These are phyloP conservation scores for Dasyprocta punctata DNA, from an alignment of 2,113 vertebrate genomes.

Conservation along the genomic window DNA sequence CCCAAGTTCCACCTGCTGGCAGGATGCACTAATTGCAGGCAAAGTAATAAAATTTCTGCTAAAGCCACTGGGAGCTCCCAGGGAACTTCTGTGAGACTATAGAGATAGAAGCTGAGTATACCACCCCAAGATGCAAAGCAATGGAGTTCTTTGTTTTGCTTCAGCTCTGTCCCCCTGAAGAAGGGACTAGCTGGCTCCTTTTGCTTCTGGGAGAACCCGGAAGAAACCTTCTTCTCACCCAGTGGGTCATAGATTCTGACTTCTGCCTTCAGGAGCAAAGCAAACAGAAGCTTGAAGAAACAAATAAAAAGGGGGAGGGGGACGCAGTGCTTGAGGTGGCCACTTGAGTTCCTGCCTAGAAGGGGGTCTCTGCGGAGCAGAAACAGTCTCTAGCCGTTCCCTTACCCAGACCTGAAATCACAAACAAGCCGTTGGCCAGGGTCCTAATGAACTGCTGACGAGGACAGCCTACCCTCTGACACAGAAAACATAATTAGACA, in stretches of 20 bases:
- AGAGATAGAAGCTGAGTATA: not conserved
- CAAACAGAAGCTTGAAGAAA: not conserved
- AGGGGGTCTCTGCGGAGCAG: not conserved
- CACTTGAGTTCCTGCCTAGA: not conserved
- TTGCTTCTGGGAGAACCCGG: not conserved
- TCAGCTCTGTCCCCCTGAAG: not conserved
- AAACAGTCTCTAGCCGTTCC: not conserved
- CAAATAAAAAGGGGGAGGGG: not conserved
- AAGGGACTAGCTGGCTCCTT: not conserved
- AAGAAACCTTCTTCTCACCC: not conserved
- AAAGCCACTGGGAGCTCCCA: not conserved
- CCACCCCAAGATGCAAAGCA: not conserved
- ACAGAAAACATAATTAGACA: constrained; percentile 82
- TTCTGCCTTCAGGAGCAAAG: constrained; percentile 31
- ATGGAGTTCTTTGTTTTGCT: not conserved
- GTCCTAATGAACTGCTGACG: constrained; percentile 69
- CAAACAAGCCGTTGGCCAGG: constrained; percentile 78
- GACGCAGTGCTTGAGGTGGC: not conserved
- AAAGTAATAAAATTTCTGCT: not conserved
- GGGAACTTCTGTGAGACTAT: not conserved
- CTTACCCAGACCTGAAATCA: constrained; percentile 39
- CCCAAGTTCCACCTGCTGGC: not conserved
- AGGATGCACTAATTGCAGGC: not conserved
- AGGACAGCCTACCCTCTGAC: constrained; percentile 77
- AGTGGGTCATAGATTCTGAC: not conserved